Percentiles rank a stretch among this genome's conserved stretches.
These are phyloP conservation scores for Acromyrmex echinatior DNA, from an alignment of 1,140 invertebrate species.

Conservation along the genomic window DNA sequence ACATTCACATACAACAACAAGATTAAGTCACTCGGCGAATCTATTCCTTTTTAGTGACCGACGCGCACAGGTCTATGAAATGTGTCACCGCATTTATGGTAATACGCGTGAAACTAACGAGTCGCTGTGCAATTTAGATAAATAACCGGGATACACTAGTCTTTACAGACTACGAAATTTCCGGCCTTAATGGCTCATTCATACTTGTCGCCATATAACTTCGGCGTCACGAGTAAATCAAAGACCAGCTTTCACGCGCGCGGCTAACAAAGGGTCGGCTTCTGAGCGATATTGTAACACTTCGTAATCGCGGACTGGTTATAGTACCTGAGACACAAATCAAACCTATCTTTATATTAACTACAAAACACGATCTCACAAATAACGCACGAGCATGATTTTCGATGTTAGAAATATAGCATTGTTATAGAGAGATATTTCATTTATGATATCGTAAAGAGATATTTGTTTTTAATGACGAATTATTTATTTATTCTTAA, in stretches of 20 bases:
- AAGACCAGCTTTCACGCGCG: slow-evolving; percentile 45
- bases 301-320: slow-evolving; percentile 57
- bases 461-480: neutral
- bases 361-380: neutral
- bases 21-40: slow-evolving; percentile 23
- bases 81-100: slow-evolving; percentile 18
- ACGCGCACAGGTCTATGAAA: neutral
- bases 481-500: slow-evolving; percentile 15
- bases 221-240: slow-evolving; percentile 60
- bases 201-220: slow-evolving; percentile 67
- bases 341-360: slow-evolving; percentile 49
- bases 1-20: slow-evolving; percentile 30
- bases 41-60: neutral
- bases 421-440: neutral
- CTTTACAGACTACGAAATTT: slow-evolving; percentile 62
- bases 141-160: slow-evolving; percentile 73
- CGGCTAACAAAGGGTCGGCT: slow-evolving; percentile 43
- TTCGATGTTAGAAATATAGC: neutral
- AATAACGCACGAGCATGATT: neutral
- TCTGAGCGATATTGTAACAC: slow-evolving; percentile 30
- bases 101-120: slow-evolving; percentile 55
- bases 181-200: slow-evolving; percentile 67
- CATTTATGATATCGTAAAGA: neutral
- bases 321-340: slow-evolving; percentile 25
- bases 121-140: slow-evolving; percentile 80